Conservation (phyloP, 2,797 vertebrate species). For the Perodicticus potto region DNA sequence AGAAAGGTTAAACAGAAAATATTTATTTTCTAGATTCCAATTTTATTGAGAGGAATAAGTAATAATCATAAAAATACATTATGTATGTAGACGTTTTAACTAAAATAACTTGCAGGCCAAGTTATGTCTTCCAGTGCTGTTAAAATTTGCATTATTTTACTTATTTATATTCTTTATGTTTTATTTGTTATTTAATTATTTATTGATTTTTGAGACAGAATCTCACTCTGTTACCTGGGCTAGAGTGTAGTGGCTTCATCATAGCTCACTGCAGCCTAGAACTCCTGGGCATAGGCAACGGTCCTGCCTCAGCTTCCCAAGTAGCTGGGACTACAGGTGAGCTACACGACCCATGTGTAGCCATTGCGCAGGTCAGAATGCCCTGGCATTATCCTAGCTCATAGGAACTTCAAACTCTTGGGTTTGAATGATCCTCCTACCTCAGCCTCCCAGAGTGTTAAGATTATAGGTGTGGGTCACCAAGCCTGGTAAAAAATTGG, state of each 20-base stretch:
- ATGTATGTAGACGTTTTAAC: not conserved
- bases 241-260: not conserved
- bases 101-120: slow-evolving; percentile 22
- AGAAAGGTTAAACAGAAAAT: not conserved
- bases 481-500: too few relatives aligned
- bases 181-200: too few relatives aligned
- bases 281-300: not conserved
- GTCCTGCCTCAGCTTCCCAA: not conserved
- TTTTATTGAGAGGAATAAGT: not conserved
- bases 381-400: too few relatives aligned
- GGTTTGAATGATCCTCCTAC: too few relatives aligned
- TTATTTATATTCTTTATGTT: not conserved
- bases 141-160: slow-evolving; percentile 16
- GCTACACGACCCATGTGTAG: too few relatives aligned
- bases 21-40: slow-evolving; percentile 9
- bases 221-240: not conserved
- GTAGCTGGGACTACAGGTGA: not conserved
- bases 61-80: not conserved
- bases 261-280: not conserved
- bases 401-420: too few relatives aligned
- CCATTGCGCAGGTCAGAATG: too few relatives aligned
- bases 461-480: too few relatives aligned
- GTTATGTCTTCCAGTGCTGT: not conserved
- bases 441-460: too few relatives aligned
- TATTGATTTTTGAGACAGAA: not conserved